Percentiles rank a stretch among this genome's conserved stretches.
These are phyloP conservation scores for Dendrocopos noguchii DNA, from an alignment of 2,113 vertebrate genomes.

Conservation along the genomic window DNA sequence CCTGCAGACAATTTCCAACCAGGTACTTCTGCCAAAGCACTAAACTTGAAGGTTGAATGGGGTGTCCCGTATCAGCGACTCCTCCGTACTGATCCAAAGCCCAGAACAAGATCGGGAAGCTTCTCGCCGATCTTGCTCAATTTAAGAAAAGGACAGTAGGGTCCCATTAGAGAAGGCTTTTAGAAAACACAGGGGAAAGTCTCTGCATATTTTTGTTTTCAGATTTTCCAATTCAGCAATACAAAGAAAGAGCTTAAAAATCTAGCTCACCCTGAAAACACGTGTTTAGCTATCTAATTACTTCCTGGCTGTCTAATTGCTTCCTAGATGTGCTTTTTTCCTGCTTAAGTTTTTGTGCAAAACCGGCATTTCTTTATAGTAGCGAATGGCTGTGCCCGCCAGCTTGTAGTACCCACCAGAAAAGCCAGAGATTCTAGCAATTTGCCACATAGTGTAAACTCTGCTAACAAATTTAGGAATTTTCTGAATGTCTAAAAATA, in stretches of 20 bases:
- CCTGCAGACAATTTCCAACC: conserved; percentile 2
- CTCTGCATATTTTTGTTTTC: background rate
- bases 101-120: background rate
- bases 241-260: background rate
- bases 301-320: background rate
- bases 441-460: background rate
- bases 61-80: background rate
- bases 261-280: background rate
- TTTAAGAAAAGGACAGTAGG: background rate
- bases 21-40: background rate
- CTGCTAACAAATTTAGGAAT: background rate
- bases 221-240: background rate
- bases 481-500: background rate
- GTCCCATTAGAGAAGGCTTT: background rate
- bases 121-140: background rate
- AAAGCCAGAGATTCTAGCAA: background rate
- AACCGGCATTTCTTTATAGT: background rate
- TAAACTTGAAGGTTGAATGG: conserved; percentile 6
- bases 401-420: background rate
- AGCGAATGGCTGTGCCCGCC: background rate
- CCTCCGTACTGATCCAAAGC: background rate
- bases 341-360: background rate
- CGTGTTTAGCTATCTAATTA: background rate
- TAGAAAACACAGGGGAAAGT: background rate
- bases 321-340: background rate